Conservation (phyloP, 2,888 invertebrate genomes). For the Cheilosia pagana region DNA sequence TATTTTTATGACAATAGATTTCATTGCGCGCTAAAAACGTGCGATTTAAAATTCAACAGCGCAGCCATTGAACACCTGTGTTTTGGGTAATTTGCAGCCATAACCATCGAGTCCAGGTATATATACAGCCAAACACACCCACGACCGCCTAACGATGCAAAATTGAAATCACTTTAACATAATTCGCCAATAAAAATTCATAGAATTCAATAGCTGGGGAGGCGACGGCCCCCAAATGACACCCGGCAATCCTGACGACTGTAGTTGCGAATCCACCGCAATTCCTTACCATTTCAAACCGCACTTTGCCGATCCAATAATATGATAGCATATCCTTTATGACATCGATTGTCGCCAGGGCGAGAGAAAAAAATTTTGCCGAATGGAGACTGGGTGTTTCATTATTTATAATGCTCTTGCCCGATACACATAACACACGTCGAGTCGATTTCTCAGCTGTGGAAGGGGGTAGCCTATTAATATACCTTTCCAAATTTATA, state of each 20-base stretch:
- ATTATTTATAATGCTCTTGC: constrained; percentile 38
- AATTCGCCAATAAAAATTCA: constrained; percentile 74
- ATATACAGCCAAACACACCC: constrained; percentile 1
- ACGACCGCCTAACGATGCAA: constrained; percentile 60
- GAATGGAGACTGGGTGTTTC: not conserved
- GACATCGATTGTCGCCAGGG: constrained; percentile 65
- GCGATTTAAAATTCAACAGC: constrained; percentile 63
- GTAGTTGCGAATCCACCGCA: constrained; percentile 27
- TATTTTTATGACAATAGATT: constrained; percentile 61
- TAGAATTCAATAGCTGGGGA: constrained; percentile 65
- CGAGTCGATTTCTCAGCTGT: not conserved
- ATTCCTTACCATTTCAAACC: constrained; percentile 35
- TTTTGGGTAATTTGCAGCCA: constrained; percentile 50
- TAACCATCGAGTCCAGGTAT: constrained; percentile 1
- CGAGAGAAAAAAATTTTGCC: constrained; percentile 13
- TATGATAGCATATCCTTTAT: constrained; percentile 66
- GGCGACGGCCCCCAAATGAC: constrained; percentile 12
- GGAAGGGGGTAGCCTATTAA: constrained; percentile 15
- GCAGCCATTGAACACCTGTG: constrained; percentile 67
- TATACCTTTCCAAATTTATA: constrained; percentile 31
- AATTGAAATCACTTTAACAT: constrained; percentile 75
- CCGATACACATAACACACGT: constrained; percentile 20
- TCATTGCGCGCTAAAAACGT: constrained; percentile 36
- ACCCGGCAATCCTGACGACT: constrained; percentile 1
- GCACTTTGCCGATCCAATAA: constrained; percentile 64